Base-by-base conservation (phyloP, 1,140 invertebrate genomes). In the Sitobion miscanthi region DNA sequence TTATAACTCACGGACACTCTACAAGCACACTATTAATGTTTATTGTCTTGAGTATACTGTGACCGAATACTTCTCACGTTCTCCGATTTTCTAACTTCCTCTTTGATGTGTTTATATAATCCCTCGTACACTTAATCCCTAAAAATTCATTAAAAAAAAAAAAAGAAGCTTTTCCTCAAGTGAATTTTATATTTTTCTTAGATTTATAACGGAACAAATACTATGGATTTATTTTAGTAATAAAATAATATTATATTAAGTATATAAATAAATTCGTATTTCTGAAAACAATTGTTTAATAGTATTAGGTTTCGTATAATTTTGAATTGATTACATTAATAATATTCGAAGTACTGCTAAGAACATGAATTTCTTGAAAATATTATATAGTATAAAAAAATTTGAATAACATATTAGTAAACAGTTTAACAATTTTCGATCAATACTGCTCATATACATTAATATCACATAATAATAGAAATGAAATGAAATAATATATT, bases 391-490 rank as follows among this genome's bases (percentile, higher is more conserved):
- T 77, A n/a, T 77, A 77, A 57, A 57, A 69, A 14, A n/a, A 77
- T n/a, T 17, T 17, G 30, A n/a, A 69, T n/a, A 69, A n/a, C 30
- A 77, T 77, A 17, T n/a, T n/a, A 77, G 62, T n/a, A 9, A n/a
- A 77, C 14, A 77, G 1, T n/a, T 77, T 77, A n/a, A 77, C 62
- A 77, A n/a, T n/a, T 77, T 77, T n/a, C 62, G 30, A 77, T 77
- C 3, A n/a, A 77, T 77, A n/a, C 62, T 77, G 14, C 14, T 77
- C n/a, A n/a, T 77, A 77, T 77, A 5, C 30, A 35, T 77, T 20
- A 77, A 77, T 77, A 77, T 30, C 62, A n/a, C 62, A 77, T 77
- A 77, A 77, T 77, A n/a, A 77, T 77, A 77, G 62, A 77, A 77
- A 77, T 77, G 5, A 77, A 69, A 77, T 69, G 9, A 69, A 69